Base-by-base conservation (phyloP, 2,888 invertebrate species). In the Drosophila pseudotalamancana region DNA sequence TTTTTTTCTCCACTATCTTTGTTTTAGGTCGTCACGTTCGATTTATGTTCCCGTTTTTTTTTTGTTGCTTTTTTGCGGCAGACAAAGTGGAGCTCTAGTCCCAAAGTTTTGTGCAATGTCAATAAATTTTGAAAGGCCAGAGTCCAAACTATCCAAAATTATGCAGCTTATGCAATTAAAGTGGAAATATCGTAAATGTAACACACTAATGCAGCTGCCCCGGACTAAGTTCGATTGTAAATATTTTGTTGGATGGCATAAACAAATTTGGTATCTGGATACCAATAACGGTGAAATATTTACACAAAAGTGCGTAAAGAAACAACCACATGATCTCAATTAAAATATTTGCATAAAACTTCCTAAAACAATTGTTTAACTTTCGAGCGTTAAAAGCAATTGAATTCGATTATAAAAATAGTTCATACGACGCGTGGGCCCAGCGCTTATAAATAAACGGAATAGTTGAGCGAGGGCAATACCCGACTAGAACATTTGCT, bases 261-360 rank as follows among this genome's bases (percentile, higher is more conserved):
- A 59, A 72, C 65, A 74, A n/a, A 50, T 32, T 65, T 29, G 29
- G 25, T 6, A 37, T 46, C n/a, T 35, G 5, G 23, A 37, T 57
- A 62, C 50, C 56, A 57, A 57, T 59, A 62, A 42, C 57, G 32
- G 12, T 8, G 40, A 63, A 72, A 73, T 80, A 69, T 83, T 72
- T 83, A 80, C 56, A 66, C 21, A 56, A 21, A 27, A n/a, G 16
- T 23, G 56, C 11, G 21, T 14, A 16, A 11, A 11, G n/a, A 25
- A 50, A 39, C 18, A 49, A 18, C 64, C 82, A 75, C 76, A 85
- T 73, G 76, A 82, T 82, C 78, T 78, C 85, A 73, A 80, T 85
- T 85, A 78, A 82, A 78, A 85, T 85, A 82, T 79, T 85, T 78
- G 60, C 54, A 69, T 72, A 75, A 79, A 68, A 67, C 40, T 35